These are phyloP conservation scores for Epinephelus coioides DNA, from an alignment of 2,797 vertebrate genomes.

Conservation along the genomic window DNA sequence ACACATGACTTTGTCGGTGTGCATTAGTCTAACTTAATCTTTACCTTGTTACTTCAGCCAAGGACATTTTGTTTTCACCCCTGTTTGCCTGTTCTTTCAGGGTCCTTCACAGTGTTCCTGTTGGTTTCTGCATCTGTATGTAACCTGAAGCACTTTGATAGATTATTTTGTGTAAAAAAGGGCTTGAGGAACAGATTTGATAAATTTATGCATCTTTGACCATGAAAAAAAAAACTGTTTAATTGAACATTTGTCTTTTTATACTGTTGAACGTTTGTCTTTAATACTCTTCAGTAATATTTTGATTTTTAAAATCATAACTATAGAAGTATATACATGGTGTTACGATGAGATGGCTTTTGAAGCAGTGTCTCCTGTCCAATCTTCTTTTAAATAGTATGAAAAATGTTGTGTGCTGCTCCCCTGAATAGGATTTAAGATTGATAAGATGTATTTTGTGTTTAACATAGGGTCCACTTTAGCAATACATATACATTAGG, in stretches of 20 bases:
- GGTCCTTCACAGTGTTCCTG: constrained; percentile 37
- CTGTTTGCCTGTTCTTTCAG: constrained; percentile 23
- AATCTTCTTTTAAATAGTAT: constrained; percentile 37
- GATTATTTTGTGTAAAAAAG: constrained; percentile 71
- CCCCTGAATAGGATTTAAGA: constrained; percentile 39
- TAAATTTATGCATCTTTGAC: constrained; percentile 65
- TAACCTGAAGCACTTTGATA: constrained; percentile 74
- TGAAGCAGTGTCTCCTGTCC: constrained; percentile 48
- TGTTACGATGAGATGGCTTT: constrained; percentile 44
- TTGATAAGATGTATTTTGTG: constrained; percentile 53
- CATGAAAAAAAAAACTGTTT: constrained; percentile 43
- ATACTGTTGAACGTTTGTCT: constrained; percentile 66
- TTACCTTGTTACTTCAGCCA: constrained; percentile 38
- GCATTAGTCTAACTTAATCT: constrained; percentile 46
- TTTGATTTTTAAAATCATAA: constrained; percentile 49
- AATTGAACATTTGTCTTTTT: constrained; percentile 67
- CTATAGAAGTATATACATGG: constrained; percentile 50
- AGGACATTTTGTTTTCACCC: constrained; percentile 32
- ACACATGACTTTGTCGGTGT: constrained; percentile 21
- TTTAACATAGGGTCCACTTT: constrained; percentile 51
- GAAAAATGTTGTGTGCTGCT: constrained; percentile 38
- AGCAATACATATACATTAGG: constrained; percentile 36
- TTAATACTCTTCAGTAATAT: constrained; percentile 63
- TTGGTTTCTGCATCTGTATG: constrained; percentile 40
- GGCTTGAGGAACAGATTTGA: constrained; percentile 69